Evolutionary conservation across 1,140 invertebrate genomes (phyloP), one percentile per base, ranked within the genome.

Genomic region (Mamestra configurata): DNA sequence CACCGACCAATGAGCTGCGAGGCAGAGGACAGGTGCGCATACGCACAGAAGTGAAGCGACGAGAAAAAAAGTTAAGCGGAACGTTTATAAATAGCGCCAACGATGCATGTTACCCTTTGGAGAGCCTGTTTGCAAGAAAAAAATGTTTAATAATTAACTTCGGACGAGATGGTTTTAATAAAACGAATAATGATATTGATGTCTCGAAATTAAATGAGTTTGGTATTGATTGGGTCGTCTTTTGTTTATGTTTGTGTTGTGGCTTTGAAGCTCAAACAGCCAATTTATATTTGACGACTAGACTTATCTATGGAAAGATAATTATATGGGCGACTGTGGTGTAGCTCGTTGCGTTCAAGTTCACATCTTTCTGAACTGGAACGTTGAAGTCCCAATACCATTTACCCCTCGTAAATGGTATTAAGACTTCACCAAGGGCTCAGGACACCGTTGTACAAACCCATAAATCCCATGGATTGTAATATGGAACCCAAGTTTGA

Each of bases 41-140:
- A 72, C 64, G 73, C 81, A 78, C 80, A 75, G 81, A 75, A 86
- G 82, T 77, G 49, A 59, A 59, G 57, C 55, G 53, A 77, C 57
- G 43, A 59, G 13, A 81, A 82, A 81, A 80, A 76, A 77, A 57
- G 13, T 46, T 84, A 80, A 86, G 70, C 79, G 73, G 71, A 80
- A 46, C 79, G 82, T 81, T 86, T 86, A 86, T 84, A 86, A 84
- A 84, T 82, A 86, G 77, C 82, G 68, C 61, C 79, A 82, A 79
- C 80, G 82, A 84, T 81, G 75, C 76, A 83, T 83, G 84, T 87
- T 87, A 85, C 84, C 86, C 84, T 87, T 87, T 87, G 76, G 79
- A 55, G 57, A 77, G 57, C 59, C 75, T 77, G 75, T 77, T 68
- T 24, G 43, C 22, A 53, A 77, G 75, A 49, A 77, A 77, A 76